These are phyloP conservation scores for Rhegmatorhina hoffmannsi DNA, from an alignment of 2,113 vertebrate species.

Conservation along the genomic window DNA sequence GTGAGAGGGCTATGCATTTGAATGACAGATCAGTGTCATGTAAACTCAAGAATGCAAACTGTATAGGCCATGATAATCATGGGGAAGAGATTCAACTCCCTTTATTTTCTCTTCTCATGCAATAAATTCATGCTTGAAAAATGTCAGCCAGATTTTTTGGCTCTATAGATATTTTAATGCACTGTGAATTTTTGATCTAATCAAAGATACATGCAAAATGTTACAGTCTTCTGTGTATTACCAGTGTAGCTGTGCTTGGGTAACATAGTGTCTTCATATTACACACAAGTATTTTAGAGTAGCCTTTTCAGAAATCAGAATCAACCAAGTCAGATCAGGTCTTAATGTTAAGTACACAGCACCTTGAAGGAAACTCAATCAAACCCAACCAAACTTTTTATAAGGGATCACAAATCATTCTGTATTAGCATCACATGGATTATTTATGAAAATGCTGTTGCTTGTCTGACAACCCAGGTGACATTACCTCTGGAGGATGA, in stretches of 20 bases:
- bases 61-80: background rate
- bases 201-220: background rate
- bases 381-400: conserved; percentile 63
- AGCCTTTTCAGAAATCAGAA: conserved; percentile 7
- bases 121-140: background rate
- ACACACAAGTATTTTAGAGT: background rate
- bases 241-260: background rate
- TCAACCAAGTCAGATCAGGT: background rate
- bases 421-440: conserved; percentile 73
- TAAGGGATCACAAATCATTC: conserved; percentile 65
- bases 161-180: background rate
- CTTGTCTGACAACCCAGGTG: conserved; percentile 73
- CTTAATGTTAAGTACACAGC: conserved; percentile 4
- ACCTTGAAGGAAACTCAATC: conserved; percentile 55
- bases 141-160: background rate
- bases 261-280: background rate
- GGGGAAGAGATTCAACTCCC: background rate
- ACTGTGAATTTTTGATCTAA: conserved; percentile 28
- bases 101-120: conserved; percentile 18
- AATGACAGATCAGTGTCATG: conserved; percentile 23
- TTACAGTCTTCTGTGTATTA: background rate
- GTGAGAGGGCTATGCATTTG: background rate
- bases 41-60: conserved; percentile 17
- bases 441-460: conserved; percentile 75
- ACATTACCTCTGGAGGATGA: conserved; percentile 74